These are phyloP conservation scores for Hoplodrina blanda DNA, from an alignment of 2,888 invertebrate genomes.

Conservation along the genomic window DNA sequence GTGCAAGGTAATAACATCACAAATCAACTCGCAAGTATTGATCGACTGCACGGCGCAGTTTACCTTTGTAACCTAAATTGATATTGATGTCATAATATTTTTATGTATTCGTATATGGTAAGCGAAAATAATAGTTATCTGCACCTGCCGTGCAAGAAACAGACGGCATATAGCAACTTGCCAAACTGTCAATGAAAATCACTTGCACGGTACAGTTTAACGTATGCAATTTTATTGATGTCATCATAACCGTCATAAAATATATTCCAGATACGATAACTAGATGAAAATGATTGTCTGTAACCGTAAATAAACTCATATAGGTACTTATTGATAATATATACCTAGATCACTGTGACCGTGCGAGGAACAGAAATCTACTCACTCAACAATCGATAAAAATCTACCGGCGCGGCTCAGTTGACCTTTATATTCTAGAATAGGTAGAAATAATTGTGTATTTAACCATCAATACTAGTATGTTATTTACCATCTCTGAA, in stretches of 20 bases:
- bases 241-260: slow-evolving; percentile 8
- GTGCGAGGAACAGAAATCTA: not conserved
- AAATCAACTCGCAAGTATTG: not conserved
- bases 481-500: slow-evolving; percentile 24
- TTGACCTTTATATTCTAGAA: slow-evolving; percentile 4
- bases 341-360: not conserved
- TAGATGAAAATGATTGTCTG: slow-evolving; percentile 1
- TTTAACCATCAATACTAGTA: slow-evolving; percentile 13
- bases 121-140: not conserved
- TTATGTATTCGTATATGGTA: not conserved
- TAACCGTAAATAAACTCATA: not conserved
- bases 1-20: not conserved
- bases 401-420: not conserved
- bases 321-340: not conserved
- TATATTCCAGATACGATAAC: not conserved
- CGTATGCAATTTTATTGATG: not conserved
- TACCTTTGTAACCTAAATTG: not conserved
- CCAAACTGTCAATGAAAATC: not conserved
- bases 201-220: not conserved
- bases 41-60: not conserved
- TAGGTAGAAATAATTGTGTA: slow-evolving; percentile 37
- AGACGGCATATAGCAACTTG: not conserved
- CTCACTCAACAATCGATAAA: not conserved
- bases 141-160: not conserved
- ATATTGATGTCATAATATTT: not conserved